A percentile compares a stretch with the other conserved stretches of the same genome.
Conservation (phyloP, 2,113 vertebrate genomes). For the Larimichthys crocea region DNA sequence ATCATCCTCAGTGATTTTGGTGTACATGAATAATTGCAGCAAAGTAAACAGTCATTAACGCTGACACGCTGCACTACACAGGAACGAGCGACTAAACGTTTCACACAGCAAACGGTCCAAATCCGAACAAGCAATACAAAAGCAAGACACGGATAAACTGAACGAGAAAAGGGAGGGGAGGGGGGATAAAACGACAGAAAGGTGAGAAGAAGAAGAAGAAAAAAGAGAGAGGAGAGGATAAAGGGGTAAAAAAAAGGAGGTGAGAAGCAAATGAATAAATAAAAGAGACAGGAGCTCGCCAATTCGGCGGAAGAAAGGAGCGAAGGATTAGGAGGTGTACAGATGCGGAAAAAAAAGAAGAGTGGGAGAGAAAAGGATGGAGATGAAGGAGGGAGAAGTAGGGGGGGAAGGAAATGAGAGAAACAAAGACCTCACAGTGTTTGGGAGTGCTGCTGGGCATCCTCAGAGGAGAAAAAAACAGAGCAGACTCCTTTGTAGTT, state of each 20-base stretch:
- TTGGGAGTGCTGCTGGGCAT: constrained; percentile 74
- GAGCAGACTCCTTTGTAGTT: constrained; percentile 74
- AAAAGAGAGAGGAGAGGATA: constrained; percentile 7
- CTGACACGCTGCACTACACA: constrained; percentile 26
- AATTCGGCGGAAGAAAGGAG: constrained; percentile 58
- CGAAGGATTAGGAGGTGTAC: constrained; percentile 61
- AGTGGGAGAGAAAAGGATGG: constrained; percentile 37
- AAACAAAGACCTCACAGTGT: constrained; percentile 78
- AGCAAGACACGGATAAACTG: constrained; percentile 35
- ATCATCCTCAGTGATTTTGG: constrained; percentile 12
- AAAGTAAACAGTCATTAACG: constrained; percentile 65
- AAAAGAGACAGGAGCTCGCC: constrained; percentile 50
- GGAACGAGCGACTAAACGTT: constrained; percentile 46
- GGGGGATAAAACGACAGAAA: constrained; percentile 5
- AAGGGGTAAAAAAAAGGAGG: constrained; percentile 14
- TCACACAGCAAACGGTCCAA: constrained; percentile 49
- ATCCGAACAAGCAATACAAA: constrained; percentile 40
- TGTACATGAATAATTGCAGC: constrained; percentile 44
- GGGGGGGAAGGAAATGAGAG: constrained; percentile 37
- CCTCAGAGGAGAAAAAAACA: constrained; percentile 67
- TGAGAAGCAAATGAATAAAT: constrained; percentile 70
- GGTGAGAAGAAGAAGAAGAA: constrained; percentile 18
- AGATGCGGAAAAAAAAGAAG: constrained; percentile 60
- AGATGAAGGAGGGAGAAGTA: constrained; percentile 23
- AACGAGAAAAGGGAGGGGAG: not conserved